phyloP scores from a whole-genome alignment of 1,140 invertebrate species.

The Drosophila chauvacae region DNA sequence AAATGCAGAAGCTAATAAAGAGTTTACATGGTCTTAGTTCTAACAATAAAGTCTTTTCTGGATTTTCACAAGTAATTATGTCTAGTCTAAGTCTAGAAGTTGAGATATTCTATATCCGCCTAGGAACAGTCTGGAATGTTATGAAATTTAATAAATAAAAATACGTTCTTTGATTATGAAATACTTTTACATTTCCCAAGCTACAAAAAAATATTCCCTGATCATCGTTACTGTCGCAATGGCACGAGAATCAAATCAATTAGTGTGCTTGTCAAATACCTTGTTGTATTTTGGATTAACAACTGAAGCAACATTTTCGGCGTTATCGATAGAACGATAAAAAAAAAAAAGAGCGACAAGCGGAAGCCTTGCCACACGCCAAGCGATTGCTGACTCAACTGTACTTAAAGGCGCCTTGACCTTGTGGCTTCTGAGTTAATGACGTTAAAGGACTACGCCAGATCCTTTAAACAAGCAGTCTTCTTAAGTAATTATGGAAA shows the following conservation, averaged over 20 bases:
- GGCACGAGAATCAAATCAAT: conserved; percentile 79
- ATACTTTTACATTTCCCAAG: conserved; percentile 1
- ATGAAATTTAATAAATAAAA: neutral
- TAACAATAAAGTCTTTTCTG: too few relatives aligned
- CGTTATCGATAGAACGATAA: conserved; percentile 45
- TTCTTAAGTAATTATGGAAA: conserved; percentile 4
- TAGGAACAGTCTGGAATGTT: neutral
- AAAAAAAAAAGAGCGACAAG: neutral
- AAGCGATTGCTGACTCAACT: conserved; percentile 10
- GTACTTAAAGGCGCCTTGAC: conserved; percentile 12
- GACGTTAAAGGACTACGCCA: neutral
- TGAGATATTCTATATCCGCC: conserved; percentile 2
- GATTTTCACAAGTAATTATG: too few relatives aligned
- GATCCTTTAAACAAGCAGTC: neutral
- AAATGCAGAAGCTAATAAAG: conserved; percentile 14
- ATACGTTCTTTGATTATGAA: neutral
- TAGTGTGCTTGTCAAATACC: conserved; percentile 72
- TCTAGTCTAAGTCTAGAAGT: neutral
- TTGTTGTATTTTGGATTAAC: conserved; percentile 77
- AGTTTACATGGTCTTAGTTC: conserved; percentile 14
- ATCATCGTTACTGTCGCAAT: conserved; percentile 17
- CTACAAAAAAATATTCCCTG: neutral
- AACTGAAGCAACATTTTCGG: conserved; percentile 54
- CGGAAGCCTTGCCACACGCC: conserved; percentile 62
- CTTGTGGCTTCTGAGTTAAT: conserved; percentile 14